Evolutionary conservation across 2,113 vertebrate species (phyloP).

Genomic region (Lamprologus tigripictilis): DNA sequence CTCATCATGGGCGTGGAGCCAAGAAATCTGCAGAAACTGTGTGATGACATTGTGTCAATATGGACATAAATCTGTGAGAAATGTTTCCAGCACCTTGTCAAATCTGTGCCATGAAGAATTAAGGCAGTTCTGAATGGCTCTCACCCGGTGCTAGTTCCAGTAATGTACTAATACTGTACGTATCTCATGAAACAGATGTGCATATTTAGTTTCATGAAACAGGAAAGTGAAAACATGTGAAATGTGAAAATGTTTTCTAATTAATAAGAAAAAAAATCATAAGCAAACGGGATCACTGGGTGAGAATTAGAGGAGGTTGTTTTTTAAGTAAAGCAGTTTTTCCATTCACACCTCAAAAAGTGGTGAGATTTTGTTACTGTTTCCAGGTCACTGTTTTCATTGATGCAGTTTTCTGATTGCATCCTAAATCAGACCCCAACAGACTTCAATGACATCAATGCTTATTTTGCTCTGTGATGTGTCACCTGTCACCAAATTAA

Average conservation of each 20-base stretch:
- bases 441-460: conserved; percentile 5
- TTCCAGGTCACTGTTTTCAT: background rate
- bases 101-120: background rate
- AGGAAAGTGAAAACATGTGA: background rate
- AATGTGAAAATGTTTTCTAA: background rate
- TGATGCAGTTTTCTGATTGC: background rate
- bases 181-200: background rate
- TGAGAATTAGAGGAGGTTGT: background rate
- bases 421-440: background rate
- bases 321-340: background rate
- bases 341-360: background rate
- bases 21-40: background rate
- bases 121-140: background rate
- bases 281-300: background rate
- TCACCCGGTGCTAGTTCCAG: background rate
- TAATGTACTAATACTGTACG: background rate
- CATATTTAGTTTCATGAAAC: background rate
- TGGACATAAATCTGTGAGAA: background rate
- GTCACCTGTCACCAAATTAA: conserved; percentile 53
- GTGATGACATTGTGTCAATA: background rate
- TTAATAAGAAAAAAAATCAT: background rate
- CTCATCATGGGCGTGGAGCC: background rate
- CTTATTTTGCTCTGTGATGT: conserved; percentile 19
- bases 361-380: background rate
- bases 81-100: background rate